A percentile compares a stretch with the other conserved stretches of the same genome.
Conservation (phyloP, 2,113 vertebrate genomes). For the Cygnus buccinator region DNA sequence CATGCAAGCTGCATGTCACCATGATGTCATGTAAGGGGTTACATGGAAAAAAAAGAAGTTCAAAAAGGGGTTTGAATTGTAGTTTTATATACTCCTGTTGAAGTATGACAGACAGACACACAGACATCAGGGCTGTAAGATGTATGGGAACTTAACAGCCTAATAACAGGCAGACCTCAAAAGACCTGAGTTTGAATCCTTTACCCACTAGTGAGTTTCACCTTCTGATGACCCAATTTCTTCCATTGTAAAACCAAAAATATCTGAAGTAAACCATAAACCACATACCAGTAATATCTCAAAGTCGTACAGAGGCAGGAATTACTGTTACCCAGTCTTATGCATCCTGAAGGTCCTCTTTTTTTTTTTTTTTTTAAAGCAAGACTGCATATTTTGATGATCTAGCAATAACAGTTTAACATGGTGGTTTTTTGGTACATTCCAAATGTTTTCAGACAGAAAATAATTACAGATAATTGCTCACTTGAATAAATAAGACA, state of each 20-base stretch:
- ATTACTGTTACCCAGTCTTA: background rate
- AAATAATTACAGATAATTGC: background rate
- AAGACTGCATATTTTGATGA: background rate
- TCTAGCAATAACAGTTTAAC: background rate
- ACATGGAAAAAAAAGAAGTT: background rate
- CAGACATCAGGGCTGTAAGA: background rate
- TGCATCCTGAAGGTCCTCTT: background rate
- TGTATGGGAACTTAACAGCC: background rate
- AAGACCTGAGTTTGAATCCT: background rate
- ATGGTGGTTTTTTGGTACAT: background rate
- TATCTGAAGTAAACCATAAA: background rate
- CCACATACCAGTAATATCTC: background rate
- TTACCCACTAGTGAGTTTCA: background rate
- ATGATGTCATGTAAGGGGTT: background rate
- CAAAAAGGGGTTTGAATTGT: background rate
- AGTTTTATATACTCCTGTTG: background rate
- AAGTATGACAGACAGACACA: background rate
- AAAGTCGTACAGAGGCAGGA: background rate
- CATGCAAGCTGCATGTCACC: background rate
- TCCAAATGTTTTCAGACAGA: background rate
- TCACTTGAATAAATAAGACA: background rate
- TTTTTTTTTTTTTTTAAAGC: background rate
- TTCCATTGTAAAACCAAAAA: background rate
- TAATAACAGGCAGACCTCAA: background rate
- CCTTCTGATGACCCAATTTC: background rate